Evolutionary conservation across 2,113 vertebrate species (phyloP).

Genomic region (Carassius gibelio): DNA sequence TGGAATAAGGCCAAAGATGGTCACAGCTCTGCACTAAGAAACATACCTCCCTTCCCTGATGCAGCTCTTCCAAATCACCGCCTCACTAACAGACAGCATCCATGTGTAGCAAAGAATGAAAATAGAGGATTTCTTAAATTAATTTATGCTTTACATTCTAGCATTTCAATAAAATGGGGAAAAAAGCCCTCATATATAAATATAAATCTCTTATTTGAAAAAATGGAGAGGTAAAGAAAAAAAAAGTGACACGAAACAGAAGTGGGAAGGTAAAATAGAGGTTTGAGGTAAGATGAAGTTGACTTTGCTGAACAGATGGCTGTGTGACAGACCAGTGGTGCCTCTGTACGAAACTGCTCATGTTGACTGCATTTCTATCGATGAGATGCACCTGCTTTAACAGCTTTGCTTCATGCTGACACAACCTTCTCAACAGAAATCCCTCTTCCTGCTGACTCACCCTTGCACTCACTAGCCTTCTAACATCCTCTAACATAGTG

Average conservation of each 20-base stretch:
- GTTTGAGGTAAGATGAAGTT: neutral
- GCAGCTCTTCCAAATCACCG: slow-evolving; percentile 63
- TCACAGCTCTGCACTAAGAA: neutral
- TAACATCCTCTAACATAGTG: neutral
- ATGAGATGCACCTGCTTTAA: slow-evolving; percentile 6
- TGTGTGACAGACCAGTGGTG: slow-evolving; percentile 19
- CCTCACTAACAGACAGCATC: slow-evolving; percentile 31
- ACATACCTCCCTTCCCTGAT: slow-evolving; percentile 64
- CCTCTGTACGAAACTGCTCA: neutral
- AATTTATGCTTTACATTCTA: neutral
- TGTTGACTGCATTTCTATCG: neutral
- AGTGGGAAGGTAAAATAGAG: neutral
- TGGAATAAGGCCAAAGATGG: neutral
- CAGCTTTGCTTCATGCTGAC: slow-evolving; percentile 15
- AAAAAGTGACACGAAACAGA: neutral
- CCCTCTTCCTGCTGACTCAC: neutral
- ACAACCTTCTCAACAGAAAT: slow-evolving; percentile 4
- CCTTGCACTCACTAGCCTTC: neutral
- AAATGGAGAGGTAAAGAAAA: too few relatives aligned
- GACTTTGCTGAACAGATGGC: slow-evolving; percentile 29
- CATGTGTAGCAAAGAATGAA: slow-evolving; percentile 33
- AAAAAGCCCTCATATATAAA: too few relatives aligned
- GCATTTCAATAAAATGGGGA: neutral
- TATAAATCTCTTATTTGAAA: too few relatives aligned
- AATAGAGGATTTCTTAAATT: neutral